These are phyloP conservation scores for Paracyprichromis sp. DNA, from an alignment of 2,113 vertebrate species.

Conservation along the genomic window DNA sequence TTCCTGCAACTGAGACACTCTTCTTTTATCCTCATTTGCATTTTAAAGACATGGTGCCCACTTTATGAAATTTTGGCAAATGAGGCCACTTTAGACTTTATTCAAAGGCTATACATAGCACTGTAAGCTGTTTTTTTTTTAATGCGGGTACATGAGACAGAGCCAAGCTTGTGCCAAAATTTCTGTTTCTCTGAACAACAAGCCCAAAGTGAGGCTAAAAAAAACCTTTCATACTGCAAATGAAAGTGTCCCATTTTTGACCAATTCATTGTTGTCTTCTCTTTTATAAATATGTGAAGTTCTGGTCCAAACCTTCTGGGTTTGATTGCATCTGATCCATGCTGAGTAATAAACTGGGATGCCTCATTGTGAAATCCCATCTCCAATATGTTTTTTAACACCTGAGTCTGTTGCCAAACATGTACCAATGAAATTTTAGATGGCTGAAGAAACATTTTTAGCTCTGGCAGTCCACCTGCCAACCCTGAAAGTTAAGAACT, in stretches of 20 bases:
- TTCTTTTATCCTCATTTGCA: neutral
- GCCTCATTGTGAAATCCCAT: neutral
- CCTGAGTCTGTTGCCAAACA: neutral
- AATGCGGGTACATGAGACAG: neutral
- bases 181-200: neutral
- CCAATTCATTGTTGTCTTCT: neutral
- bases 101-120: neutral
- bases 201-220: neutral
- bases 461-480: neutral
- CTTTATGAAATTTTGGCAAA: neutral
- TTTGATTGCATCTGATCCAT: neutral
- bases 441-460: neutral
- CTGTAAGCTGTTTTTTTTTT: neutral
- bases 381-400: neutral
- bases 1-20: neutral
- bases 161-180: neutral
- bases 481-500: neutral
- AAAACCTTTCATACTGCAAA: neutral
- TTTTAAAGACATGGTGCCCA: neutral
- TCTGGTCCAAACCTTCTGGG: neutral
- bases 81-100: neutral
- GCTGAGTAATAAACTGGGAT: neutral
- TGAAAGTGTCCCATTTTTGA: constrained; percentile 6
- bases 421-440: neutral
- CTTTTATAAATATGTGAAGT: neutral